These are phyloP conservation scores for Crypturellus undulatus DNA, from an alignment of 2,113 vertebrate species.

Conservation along the genomic window DNA sequence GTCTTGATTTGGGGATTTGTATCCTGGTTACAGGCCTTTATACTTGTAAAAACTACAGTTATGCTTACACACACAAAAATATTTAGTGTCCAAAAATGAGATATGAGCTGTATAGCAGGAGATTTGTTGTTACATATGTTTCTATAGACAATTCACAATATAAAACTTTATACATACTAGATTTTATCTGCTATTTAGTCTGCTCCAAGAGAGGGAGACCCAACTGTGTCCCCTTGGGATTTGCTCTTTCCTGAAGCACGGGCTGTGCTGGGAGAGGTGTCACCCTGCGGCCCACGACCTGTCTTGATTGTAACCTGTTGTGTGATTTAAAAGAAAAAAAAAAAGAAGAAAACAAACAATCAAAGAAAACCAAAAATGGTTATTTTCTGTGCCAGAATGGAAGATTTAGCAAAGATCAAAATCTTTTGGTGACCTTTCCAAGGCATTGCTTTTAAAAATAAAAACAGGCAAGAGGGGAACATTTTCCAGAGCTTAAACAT, in stretches of 20 bases:
- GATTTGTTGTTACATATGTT: background rate
- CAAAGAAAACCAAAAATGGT: background rate
- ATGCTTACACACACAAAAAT: background rate
- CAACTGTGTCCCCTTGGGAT: too few relatives aligned
- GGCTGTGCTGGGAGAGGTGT: background rate
- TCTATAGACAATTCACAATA: background rate
- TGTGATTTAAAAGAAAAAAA: background rate
- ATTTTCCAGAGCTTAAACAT: slow-evolving; percentile 1
- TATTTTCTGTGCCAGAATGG: background rate
- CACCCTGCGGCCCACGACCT: too few relatives aligned
- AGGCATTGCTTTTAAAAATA: slow-evolving; percentile 1
- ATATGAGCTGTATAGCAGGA: background rate
- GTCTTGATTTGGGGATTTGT: background rate
- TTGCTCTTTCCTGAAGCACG: too few relatives aligned
- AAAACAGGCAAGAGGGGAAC: background rate
- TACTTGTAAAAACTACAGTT: background rate
- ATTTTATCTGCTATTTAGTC: background rate
- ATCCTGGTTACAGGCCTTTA: background rate
- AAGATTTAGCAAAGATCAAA: slow-evolving; percentile 5
- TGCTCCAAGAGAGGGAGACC: background rate
- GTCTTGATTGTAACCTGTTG: background rate
- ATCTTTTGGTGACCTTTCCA: background rate
- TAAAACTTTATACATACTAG: background rate
- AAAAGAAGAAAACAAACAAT: too few relatives aligned
- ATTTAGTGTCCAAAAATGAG: background rate